Evolutionary conservation across 2,888 invertebrate genomes (phyloP), one percentile per base, ranked within the genome.

Genomic region (Ochropleura plecta): DNA sequence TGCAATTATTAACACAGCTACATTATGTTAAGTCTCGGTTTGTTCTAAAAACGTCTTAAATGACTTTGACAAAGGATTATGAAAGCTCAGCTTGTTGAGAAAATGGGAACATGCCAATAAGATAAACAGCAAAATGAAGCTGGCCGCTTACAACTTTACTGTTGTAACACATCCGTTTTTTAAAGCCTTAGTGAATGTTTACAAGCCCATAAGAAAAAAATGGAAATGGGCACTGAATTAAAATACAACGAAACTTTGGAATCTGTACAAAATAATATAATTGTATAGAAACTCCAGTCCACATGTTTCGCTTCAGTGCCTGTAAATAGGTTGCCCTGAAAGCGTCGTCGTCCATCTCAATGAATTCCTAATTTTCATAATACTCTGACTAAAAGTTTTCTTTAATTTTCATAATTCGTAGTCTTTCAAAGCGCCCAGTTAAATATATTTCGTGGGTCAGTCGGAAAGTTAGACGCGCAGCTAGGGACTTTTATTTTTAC

Each of bases 381-480:
- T 82, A 90, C 88, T 87, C 86, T 67, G 77, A 81, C 84, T 73
- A 81, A 90, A 89, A 91, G 86, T 91, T 91, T 89, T 83, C 81
- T 84, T 84, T 85, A 86, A 91, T 92, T 89, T 90, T 82, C 90
- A 91, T 92, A 92, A 91, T 89, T 89, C 83, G 86, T 82, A 86
- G 85, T 82, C 78, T 86, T 86, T 89, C 89, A 88, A 86, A 87
- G 87, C 81, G 82, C 66, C 78, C 73, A 78, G 84, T 75, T 86
- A 84, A 88, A 88, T 87, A 77, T 86, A 86, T 87, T 86, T 86
- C 70, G 76, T 76, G 79, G 88, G 84, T 84, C 79, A 65, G 70
- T 71, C 46, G 18, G 40, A 44, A 68, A 84, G 85, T 84, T 77
- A 62, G 70, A 18, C 62, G 62, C 8, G 48, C 20, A 69, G 73